phyloP scores from a whole-genome alignment of 2,888 invertebrate genomes.

The Trachelus iudaicus region DNA sequence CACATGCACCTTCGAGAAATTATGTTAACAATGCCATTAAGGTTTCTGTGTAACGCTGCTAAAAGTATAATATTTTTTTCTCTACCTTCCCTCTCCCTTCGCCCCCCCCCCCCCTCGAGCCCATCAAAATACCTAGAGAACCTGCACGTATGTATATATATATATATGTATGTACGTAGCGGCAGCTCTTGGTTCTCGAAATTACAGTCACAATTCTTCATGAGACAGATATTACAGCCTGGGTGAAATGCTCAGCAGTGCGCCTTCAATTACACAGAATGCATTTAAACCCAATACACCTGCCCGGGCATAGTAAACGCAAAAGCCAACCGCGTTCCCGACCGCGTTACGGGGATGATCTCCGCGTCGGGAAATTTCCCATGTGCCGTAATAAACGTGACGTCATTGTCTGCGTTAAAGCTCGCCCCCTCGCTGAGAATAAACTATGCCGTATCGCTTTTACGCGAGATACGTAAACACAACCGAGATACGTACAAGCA shows the following conservation, averaged over 20 bases:
- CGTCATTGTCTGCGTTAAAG: background rate
- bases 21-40: slow-evolving; percentile 51
- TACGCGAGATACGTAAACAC: background rate
- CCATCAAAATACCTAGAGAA: background rate
- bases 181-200: slow-evolving; percentile 41
- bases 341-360: slow-evolving; percentile 6
- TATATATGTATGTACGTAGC: background rate
- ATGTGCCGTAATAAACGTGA: slow-evolving; percentile 29
- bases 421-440: background rate
- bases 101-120: background rate
- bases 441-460: background rate
- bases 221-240: slow-evolving; percentile 54
- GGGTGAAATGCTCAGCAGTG: slow-evolving; percentile 38
- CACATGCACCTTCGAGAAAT: slow-evolving; percentile 30
- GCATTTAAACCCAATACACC: slow-evolving; percentile 51
- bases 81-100: slow-evolving; percentile 1
- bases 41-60: slow-evolving; percentile 33
- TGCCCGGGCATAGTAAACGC: slow-evolving; percentile 28
- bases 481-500: background rate
- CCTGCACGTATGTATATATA: background rate
- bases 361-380: slow-evolving; percentile 27
- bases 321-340: background rate
- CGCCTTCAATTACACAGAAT: slow-evolving; percentile 54
- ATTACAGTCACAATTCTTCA: slow-evolving; percentile 57
- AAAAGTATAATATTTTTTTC: slow-evolving; percentile 40